Evolutionary conservation across 2,113 vertebrate species (phyloP).

Genomic region (Capra hircus): DNA sequence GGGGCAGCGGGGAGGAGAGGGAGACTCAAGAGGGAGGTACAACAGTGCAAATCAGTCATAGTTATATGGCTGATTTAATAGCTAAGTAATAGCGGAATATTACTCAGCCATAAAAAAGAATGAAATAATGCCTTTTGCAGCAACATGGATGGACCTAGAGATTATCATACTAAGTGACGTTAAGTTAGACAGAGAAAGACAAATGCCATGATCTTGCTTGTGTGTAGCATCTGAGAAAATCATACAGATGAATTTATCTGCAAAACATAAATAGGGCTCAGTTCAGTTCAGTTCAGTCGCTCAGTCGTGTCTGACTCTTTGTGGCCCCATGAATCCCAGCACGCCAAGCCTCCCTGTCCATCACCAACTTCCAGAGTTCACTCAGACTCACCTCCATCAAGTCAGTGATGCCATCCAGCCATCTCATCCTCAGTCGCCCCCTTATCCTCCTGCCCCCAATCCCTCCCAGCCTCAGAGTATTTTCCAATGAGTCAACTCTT

Average conservation of each 20-base stretch:
- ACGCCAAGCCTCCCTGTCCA: no score
- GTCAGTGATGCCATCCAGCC: no score
- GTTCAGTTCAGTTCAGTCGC: no score
- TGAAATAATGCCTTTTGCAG: neutral
- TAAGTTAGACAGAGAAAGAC: neutral
- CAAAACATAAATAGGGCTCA: neutral
- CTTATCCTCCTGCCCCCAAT: no score
- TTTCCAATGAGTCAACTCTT: no score
- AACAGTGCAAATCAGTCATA: neutral
- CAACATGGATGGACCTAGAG: neutral
- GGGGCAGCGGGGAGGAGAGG: neutral
- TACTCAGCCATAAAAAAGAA: neutral
- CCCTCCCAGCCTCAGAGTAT: no score
- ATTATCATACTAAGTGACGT: neutral
- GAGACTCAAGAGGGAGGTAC: neutral
- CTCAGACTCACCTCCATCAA: fast-evolving
- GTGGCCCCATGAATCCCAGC: no score
- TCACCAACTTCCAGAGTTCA: no score
- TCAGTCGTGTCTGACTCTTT: no score
- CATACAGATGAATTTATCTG: neutral
- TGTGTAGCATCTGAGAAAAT: neutral
- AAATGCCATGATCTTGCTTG: neutral
- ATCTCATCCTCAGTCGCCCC: no score
- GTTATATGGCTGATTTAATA: neutral
- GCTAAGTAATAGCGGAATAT: neutral